Percentiles rank a stretch among this genome's conserved stretches.
phyloP scores from a whole-genome alignment of 2,797 vertebrate species.

The Onychomys arenicola region DNA sequence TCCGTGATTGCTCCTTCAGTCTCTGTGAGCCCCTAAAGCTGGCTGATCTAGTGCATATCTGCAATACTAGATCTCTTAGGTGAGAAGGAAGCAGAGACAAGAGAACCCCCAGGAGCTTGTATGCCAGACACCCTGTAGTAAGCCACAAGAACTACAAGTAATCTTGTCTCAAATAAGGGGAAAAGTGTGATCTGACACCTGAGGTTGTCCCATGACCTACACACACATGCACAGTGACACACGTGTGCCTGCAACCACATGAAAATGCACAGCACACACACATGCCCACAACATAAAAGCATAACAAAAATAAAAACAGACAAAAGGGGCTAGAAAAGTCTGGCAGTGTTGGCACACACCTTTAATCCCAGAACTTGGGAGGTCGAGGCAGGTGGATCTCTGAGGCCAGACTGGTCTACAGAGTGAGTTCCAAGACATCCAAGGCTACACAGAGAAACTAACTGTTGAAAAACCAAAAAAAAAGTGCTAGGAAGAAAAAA shows the following conservation, averaged over 20 bases:
- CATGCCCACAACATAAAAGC: background rate
- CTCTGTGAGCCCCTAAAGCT: background rate
- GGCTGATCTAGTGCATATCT: background rate
- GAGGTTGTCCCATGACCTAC: background rate
- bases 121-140: background rate
- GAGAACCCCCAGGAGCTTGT: background rate
- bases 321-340: background rate
- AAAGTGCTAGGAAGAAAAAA: conserved; percentile 13
- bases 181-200: too few species aligned
- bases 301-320: background rate
- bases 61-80: background rate
- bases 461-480: background rate
- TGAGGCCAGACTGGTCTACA: too few species aligned
- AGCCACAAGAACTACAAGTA: too few species aligned
- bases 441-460: background rate
- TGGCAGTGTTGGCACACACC: background rate
- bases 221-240: background rate
- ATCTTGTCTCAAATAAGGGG: too few species aligned
- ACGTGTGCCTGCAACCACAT: background rate
- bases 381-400: background rate
- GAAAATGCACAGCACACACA: background rate
- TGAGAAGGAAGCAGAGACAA: background rate
- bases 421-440: background rate
- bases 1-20: background rate
- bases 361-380: background rate